These are phyloP conservation scores for Drosophila ochracea DNA, from an alignment of 2,888 invertebrate genomes.

Conservation along the genomic window DNA sequence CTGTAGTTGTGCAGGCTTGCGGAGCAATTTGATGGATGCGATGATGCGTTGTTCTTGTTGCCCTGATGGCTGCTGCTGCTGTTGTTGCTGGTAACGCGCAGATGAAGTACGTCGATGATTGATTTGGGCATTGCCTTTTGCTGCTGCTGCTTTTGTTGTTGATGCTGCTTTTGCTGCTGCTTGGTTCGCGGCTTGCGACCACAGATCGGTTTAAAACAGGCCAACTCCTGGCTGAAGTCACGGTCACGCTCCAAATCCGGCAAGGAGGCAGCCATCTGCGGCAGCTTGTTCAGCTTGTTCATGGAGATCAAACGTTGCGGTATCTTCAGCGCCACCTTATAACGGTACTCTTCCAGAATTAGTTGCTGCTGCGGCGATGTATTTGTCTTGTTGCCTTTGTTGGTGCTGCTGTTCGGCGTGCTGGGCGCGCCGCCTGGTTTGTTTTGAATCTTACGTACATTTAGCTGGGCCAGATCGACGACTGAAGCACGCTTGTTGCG, in stretches of 20 bases:
- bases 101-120: conserved; percentile 84
- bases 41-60: conserved; percentile 2
- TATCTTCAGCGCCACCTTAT: conserved; percentile 93
- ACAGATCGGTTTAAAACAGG: conserved; percentile 60
- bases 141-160: conserved; percentile 19
- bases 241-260: conserved; percentile 90
- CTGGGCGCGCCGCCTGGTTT: conserved; percentile 14
- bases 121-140: conserved; percentile 72
- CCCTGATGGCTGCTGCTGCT: conserved; percentile 33
- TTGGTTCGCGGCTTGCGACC: conserved; percentile 37
- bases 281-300: conserved; percentile 88
- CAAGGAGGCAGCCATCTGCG: conserved; percentile 89
- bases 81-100: conserved; percentile 79
- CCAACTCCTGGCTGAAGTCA: conserved; percentile 59
- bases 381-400: conserved; percentile 18
- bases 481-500: conserved; percentile 63
- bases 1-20: conserved; percentile 64
- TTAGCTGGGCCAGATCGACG: conserved; percentile 68
- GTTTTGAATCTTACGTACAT: conserved; percentile 64
- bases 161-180: conserved; percentile 16
- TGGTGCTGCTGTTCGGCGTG: conserved; percentile 86
- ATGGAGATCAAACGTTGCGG: conserved; percentile 93
- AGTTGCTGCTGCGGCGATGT: conserved; percentile 69
- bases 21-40: conserved; percentile 20
- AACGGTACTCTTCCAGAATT: conserved; percentile 90